Conservation (phyloP, 2,113 vertebrate species). For the Microcebus tavaratra region DNA sequence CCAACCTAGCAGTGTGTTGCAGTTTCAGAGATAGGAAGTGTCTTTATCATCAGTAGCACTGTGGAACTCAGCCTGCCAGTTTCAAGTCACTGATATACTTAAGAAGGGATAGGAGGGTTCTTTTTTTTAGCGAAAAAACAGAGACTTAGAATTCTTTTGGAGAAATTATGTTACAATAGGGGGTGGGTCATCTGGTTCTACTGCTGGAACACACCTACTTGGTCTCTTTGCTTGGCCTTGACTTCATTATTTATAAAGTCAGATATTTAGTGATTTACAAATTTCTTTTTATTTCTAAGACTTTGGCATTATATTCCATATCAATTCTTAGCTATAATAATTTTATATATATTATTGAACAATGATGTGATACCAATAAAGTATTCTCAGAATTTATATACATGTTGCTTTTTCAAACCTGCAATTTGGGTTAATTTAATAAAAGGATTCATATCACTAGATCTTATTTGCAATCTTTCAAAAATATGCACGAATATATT, state of each 20-base stretch:
- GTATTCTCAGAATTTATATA: background rate
- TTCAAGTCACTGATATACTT: background rate
- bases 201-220: accelerated
- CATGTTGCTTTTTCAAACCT: background rate
- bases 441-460: background rate
- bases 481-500: too few relatives aligned
- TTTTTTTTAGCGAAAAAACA: background rate
- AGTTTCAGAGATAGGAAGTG: background rate
- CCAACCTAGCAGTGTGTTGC: background rate
- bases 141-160: background rate
- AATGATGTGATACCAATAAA: background rate
- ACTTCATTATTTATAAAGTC: background rate
- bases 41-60: background rate
- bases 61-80: too few relatives aligned
- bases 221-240: background rate
- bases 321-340: background rate
- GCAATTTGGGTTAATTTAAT: background rate
- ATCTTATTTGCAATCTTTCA: background rate
- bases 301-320: background rate
- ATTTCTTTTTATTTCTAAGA: background rate
- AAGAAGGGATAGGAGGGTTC: background rate
- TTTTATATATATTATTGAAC: background rate
- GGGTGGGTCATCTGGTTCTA: accelerated
- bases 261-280: background rate
- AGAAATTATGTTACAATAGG: background rate